Percentiles rank a stretch among this genome's conserved stretches.
phyloP scores from a whole-genome alignment of 2,113 vertebrate genomes.

The Channa maculata region DNA sequence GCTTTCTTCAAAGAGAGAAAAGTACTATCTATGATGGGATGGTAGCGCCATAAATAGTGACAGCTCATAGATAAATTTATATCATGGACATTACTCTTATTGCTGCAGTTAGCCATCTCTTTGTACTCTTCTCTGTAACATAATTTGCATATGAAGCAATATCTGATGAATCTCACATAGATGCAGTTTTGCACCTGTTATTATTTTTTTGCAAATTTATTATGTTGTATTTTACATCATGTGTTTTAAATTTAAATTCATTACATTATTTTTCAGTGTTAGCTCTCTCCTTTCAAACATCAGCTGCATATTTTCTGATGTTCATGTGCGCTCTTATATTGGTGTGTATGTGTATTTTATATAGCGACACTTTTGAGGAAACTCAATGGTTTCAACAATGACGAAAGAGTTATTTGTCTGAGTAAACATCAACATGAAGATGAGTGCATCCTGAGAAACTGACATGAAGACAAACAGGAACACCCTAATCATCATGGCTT shows the following conservation, averaged over 20 bases:
- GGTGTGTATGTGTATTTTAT: background rate
- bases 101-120: background rate
- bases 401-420: too few relatives aligned
- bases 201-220: too few relatives aligned
- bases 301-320: background rate
- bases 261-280: too few relatives aligned
- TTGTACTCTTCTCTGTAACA: background rate
- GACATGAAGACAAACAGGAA: background rate
- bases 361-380: too few relatives aligned
- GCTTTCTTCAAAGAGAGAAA: conserved; percentile 27
- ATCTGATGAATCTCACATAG: background rate
- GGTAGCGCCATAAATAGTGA: background rate
- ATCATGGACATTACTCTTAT: background rate
- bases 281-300: background rate
- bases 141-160: background rate
- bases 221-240: background rate
- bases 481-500: background rate
- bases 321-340: conserved; percentile 8
- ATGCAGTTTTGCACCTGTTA: background rate
- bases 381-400: too few relatives aligned
- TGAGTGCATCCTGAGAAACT: background rate
- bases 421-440: too few relatives aligned
- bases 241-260: too few relatives aligned
- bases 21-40: background rate
- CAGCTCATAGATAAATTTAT: conserved; percentile 4